A percentile compares a stretch with the other conserved stretches of the same genome.
Evolutionary conservation across 1,140 invertebrate species (phyloP).

Genomic region (Temnothorax nylanderi): DNA sequence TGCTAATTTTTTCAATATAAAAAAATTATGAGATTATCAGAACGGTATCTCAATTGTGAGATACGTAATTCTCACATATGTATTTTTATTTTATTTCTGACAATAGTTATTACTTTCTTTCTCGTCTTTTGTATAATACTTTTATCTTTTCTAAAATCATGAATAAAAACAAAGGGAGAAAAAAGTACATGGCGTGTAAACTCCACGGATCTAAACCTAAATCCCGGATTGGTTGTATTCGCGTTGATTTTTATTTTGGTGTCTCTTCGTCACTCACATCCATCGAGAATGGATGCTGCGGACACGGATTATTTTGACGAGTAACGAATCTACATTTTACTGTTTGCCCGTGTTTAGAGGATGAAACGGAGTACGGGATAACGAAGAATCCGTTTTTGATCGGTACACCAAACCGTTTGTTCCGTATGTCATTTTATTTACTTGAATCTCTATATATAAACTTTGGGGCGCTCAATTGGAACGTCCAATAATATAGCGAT

Average conservation of each 20-base stretch:
- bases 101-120: background rate
- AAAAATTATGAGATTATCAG: constrained; percentile 11
- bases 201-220: background rate
- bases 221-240: constrained; percentile 6
- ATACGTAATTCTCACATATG: background rate
- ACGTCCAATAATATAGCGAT: background rate
- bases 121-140: background rate
- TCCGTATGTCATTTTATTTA: background rate
- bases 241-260: constrained; percentile 38
- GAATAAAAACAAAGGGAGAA: background rate
- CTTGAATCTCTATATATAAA: background rate
- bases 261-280: background rate
- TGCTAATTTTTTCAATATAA: background rate
- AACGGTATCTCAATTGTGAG: background rate
- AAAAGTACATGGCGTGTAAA: background rate
- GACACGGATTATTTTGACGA: constrained; percentile 63
- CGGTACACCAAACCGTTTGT: constrained; percentile 16
- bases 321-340: constrained; percentile 64
- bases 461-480: background rate
- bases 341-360: constrained; percentile 58
- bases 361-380: constrained; percentile 20
- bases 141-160: background rate
- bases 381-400: constrained; percentile 59
- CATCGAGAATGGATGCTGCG: constrained; percentile 37
- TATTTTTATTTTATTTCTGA: background rate